These are phyloP conservation scores for Harpagoxenus sublaevis DNA, from an alignment of 2,888 invertebrate species.

Conservation along the genomic window DNA sequence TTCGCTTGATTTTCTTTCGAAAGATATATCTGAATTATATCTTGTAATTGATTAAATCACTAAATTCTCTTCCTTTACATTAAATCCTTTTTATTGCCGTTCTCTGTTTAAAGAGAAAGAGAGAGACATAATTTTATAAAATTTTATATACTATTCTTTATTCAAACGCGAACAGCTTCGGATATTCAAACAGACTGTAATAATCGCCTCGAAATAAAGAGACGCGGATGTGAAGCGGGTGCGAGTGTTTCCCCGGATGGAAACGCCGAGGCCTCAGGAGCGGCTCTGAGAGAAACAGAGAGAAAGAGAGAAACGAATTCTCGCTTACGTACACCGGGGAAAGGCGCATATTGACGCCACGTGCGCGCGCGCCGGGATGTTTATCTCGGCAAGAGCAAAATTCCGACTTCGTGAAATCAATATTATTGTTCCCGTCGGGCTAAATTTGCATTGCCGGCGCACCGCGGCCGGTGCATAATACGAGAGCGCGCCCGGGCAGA, in stretches of 20 bases:
- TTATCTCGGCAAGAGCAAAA: conserved; percentile 82
- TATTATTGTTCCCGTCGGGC: conserved; percentile 83
- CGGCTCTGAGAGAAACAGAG: conserved; percentile 61
- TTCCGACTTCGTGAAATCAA: conserved; percentile 82
- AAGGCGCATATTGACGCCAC: conserved; percentile 82
- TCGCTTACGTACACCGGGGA: conserved; percentile 62
- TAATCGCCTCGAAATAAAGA: conserved; percentile 28
- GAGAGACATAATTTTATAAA: neutral
- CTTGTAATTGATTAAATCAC: neutral
- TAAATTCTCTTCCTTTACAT: neutral
- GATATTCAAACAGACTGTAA: conserved; percentile 4
- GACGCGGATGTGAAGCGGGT: conserved; percentile 9
- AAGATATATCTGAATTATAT: neutral
- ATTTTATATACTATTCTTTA: neutral
- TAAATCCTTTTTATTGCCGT: neutral
- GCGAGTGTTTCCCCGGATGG: conserved; percentile 11
- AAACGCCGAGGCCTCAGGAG: conserved; percentile 31
- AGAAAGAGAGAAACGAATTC: conserved; percentile 60
- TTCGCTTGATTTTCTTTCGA: neutral
- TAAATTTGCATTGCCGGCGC: conserved; percentile 79
- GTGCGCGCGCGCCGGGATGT: conserved; percentile 81
- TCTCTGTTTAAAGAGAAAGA: neutral
- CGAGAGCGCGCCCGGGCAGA: conserved; percentile 43
- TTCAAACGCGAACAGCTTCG: neutral
- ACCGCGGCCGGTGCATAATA: conserved; percentile 62